Evolutionary conservation across 2,797 vertebrate genomes (phyloP), one percentile per base, ranked within the genome.

Genomic region (Iguana delicatissima): DNA sequence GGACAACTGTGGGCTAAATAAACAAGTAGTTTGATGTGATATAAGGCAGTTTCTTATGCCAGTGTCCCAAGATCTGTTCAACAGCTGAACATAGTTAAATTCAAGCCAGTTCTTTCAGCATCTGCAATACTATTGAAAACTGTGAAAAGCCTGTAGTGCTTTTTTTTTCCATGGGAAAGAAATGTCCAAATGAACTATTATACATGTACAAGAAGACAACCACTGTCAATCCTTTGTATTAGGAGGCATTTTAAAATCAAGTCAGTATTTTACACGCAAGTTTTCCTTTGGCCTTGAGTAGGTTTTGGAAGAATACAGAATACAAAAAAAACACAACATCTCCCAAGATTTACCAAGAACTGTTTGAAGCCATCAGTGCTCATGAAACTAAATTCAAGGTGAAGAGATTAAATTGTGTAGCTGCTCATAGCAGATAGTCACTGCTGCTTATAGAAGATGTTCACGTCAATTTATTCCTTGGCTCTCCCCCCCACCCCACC

Each of bases 401-500:
- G 42, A 77, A 77, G 42, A 7, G 8, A 64, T 32, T 6, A 80
- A 52, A 38, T 7, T 20, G 18, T 74, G 29, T 35, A 67, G 29
- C 24, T 59, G 16, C 52, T 67, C 67, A 18, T 22, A 62, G 59
- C 20, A 62, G n/a, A 83, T 74, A 52, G 6, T 52, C 42, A 46
- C 42, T 46, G 42, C 42, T 46, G 42, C 42, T 46, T 46, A 3
- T 59, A 59, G 57, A 59, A 59, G n/a, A 83, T 74, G 29, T 26
- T 89, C 52, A 22, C 52, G 32, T 83, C 13, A 18, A 84, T 74
- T 84, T 46, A n/a, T 16, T 42, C 8, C 6, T 82, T 29, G n/a
- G 38, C 64, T 12, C 1, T 12, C 4, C 2, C 6, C 8, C 42
- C 13, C 4, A 22, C 42, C 38, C 2, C 2, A 3, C 0, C 13